Base-by-base conservation (phyloP, 2,797 vertebrate genomes). In the Poecilia velifera region DNA sequence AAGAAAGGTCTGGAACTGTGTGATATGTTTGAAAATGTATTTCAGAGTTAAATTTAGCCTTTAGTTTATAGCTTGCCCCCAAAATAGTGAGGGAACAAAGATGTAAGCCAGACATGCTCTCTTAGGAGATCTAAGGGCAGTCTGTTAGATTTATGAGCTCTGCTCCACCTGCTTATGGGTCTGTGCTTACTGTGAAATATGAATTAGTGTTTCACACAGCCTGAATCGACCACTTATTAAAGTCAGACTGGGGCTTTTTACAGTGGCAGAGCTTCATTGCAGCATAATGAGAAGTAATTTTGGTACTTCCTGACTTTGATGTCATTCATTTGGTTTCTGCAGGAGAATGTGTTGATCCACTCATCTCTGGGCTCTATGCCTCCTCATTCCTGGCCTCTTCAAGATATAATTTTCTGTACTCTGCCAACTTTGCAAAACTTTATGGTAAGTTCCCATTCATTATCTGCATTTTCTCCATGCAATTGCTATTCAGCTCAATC, bases 341-440 rank as follows among this genome's bases (percentile, higher is more conserved):
- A 95, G 95, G 83, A 86, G 94, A 95, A 83, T 96, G 96, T 92
- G 94, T 96, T 36, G 96, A 99, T 94, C 97, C 98, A 22, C 93
- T 99, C 73, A 94, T 99, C 0, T 96, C 97, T 1, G 95, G 97
- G 4, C 96, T 99, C 62, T 99, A 98, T 70, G 96, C 96, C 25
- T 97, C 96, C 0, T 97, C 97, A 70, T 96, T 99, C 74, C 96
- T 97, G 47, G 97, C 98, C 68, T 99, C 98, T 46, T 99, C 98
- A 85, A 97, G 97, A 95, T 98, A 98, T 74, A 97, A 93, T 90
- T 96, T 98, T 81, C 96, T 98, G 74, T 98, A 98, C 74, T 96
- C 97, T 0, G 93, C 98, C 49, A 97, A 97, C 88, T 98, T 98
- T 66, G 97, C 96, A 88, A 96, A 97, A 89, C 89, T 99, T 51